A percentile compares a stretch with the other conserved stretches of the same genome.
These are phyloP conservation scores for Coptodon rendalli DNA, from an alignment of 2,113 vertebrate genomes.

Conservation along the genomic window DNA sequence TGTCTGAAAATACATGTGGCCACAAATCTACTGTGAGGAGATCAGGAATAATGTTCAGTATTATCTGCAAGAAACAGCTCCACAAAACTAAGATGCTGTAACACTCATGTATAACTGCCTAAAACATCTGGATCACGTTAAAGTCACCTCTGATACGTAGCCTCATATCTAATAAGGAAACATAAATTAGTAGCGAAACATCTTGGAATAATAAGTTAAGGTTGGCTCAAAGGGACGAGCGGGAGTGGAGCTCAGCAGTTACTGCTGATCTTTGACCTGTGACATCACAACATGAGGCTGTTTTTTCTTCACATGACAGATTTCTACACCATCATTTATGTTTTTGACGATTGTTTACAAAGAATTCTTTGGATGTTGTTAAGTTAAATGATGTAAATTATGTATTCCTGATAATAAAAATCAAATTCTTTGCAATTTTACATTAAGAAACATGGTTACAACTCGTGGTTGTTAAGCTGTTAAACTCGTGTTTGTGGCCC, in stretches of 20 bases:
- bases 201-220: not conserved
- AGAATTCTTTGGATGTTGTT: not conserved
- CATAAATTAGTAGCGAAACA: not conserved
- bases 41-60: fast-evolving
- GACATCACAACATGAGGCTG: not conserved
- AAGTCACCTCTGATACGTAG: not conserved
- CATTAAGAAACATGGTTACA: fast-evolving
- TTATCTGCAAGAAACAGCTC: not conserved
- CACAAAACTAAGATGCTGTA: not conserved
- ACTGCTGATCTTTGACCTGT: not conserved
- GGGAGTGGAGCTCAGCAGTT: not conserved
- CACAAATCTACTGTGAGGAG: not conserved
- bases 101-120: not conserved
- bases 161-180: not conserved
- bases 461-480: not conserved
- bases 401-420: not conserved
- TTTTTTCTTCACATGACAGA: not conserved
- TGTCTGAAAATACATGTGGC: not conserved
- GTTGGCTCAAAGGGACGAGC: not conserved
- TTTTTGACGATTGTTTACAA: not conserved
- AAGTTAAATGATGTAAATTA: not conserved
- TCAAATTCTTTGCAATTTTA: not conserved
- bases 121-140: not conserved
- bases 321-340: not conserved
- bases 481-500: not conserved